Evolutionary conservation across 2,888 invertebrate genomes (phyloP), one percentile per base, ranked within the genome.

Genomic region (Sclerodermus sp.): DNA sequence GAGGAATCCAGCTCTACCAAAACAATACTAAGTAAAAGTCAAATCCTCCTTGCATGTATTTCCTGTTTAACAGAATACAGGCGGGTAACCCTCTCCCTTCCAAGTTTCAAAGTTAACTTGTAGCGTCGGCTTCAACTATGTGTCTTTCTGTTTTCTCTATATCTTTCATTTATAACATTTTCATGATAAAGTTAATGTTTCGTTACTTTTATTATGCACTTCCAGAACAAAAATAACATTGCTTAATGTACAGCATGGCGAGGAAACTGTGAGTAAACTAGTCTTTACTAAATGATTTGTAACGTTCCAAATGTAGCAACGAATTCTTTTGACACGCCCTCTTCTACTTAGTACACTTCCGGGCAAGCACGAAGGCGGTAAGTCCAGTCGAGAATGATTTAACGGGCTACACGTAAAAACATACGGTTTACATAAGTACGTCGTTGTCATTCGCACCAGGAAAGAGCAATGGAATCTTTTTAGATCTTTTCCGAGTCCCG

Each of bases 361-460:
- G 62, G 65, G 58, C 60, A 58, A 66, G 64, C 62, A 61, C 55
- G 56, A 37, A 47, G 38, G 54, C 52, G 49, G 46, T 45, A 46
- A 47, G 46, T 39, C 60, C 56, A 58, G 59, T 59, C 55, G 61
- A 55, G 61, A 67, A 67, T 70, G 69, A 70, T 70, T 70, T 70
- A 70, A 62, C 55, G 66, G 47, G 50, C 47, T 41, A 42, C 43
- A 36, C 50, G 49, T 60, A 57, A 60, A 58, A 64, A 68, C 67
- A 65, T 57, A 55, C 62, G 64, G 66, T 68, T 70, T 68, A 68
- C 68, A 70, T 65, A 68, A 70, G 64, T 63, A 65, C 60, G 54
- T 62, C 61, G 62, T 62, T 62, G 67, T 64, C 65, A 65, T 67
- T 61, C 62, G 55, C 57, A 47, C 42, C 53, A 45, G 53, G 54